Evolutionary conservation across 2,113 vertebrate species (phyloP).

Genomic region (Fregetta grallaria): DNA sequence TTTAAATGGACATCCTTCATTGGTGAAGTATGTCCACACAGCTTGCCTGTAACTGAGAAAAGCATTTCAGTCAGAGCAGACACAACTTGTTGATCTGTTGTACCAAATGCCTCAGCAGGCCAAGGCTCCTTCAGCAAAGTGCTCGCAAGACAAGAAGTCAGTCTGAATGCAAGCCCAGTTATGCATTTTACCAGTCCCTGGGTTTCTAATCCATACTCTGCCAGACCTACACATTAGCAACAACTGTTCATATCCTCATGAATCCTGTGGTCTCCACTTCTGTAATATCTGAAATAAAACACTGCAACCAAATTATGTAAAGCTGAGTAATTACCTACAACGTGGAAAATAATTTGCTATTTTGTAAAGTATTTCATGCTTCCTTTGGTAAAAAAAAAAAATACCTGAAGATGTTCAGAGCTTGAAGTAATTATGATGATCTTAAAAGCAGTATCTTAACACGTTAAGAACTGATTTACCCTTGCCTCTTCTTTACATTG

Average conservation of each 20-base stretch:
- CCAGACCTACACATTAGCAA: not conserved
- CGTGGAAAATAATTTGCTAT: not conserved
- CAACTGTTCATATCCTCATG: not conserved
- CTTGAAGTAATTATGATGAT: not conserved
- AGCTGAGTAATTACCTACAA: not conserved
- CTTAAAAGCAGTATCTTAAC: not conserved
- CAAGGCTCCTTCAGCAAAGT: not conserved
- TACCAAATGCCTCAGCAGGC: not conserved
- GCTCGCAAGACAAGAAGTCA: rapidly evolving
- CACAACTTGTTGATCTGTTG: not conserved
- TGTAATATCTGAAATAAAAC: not conserved
- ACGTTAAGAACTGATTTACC: not conserved
- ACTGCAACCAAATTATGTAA: not conserved
- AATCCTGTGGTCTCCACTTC: not conserved
- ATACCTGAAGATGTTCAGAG: not conserved
- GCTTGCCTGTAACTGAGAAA: not conserved
- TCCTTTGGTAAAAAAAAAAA: not conserved
- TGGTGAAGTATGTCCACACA: not conserved
- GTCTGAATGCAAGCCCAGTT: rapidly evolving
- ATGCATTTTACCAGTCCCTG: rapidly evolving
- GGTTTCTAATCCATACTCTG: not conserved
- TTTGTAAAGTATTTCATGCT: not conserved
- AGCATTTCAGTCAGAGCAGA: not conserved
- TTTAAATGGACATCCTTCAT: not conserved
- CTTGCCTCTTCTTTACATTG: not conserved